Percentiles rank a stretch among this genome's conserved stretches.
phyloP scores from a whole-genome alignment of 1,140 invertebrate species.

The Octopus sinensis region DNA sequence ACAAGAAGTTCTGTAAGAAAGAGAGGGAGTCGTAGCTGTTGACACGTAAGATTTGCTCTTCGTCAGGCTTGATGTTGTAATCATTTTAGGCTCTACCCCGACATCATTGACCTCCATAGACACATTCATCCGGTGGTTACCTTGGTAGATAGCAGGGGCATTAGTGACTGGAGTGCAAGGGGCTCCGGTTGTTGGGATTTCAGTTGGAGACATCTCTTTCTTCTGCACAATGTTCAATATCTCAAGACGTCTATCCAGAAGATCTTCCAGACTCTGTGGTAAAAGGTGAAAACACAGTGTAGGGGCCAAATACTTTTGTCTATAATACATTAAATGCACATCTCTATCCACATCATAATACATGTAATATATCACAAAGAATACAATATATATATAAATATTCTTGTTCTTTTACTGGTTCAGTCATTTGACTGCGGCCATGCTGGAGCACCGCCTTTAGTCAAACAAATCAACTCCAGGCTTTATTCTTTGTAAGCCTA shows the following conservation, averaged over 20 bases:
- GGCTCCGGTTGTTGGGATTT: background rate
- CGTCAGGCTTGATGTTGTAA: conserved; percentile 1
- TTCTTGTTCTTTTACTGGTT: too few species aligned
- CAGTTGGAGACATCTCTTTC: conserved; percentile 13
- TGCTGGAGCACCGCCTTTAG: too few species aligned
- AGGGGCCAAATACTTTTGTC: too few species aligned
- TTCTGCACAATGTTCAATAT: conserved; percentile 64
- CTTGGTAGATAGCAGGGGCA: conserved; percentile 3
- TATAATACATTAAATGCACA: too few species aligned
- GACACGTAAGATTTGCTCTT: conserved; percentile 26
- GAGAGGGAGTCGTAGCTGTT: conserved; percentile 23
- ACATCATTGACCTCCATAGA: background rate
- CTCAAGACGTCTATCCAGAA: conserved; percentile 68
- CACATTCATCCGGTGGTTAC: background rate
- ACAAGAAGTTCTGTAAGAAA: conserved; percentile 13
- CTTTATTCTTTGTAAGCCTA: too few species aligned
- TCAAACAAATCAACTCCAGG: too few species aligned
- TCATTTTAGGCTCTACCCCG: background rate
- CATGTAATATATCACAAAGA: too few species aligned
- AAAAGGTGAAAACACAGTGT: background rate
- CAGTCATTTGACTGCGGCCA: too few species aligned
- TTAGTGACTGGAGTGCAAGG: conserved; percentile 1
- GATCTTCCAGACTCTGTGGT: conserved; percentile 56
- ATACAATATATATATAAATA: too few species aligned
- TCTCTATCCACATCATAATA: too few species aligned